phyloP scores from a whole-genome alignment of 2,113 vertebrate species.

The Ondatra zibethicus region DNA sequence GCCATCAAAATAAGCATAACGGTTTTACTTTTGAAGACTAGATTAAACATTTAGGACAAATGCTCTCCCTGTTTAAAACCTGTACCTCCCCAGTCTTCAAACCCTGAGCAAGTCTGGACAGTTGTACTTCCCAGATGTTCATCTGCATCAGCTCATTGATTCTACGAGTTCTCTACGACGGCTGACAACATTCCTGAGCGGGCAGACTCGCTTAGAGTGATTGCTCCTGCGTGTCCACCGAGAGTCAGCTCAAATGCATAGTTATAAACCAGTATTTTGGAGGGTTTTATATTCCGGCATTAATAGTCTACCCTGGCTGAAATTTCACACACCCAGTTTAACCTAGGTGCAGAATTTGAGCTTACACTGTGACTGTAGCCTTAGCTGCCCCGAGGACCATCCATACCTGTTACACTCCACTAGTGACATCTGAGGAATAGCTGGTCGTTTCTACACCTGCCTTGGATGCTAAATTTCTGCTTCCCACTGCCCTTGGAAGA shows the following conservation, averaged over 20 bases:
- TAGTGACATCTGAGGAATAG: not conserved
- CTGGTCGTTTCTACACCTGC: rapidly evolving
- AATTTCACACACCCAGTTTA: conserved; percentile 39
- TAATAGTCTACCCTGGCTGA: conserved; percentile 56
- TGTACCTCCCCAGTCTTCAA: conserved; percentile 42
- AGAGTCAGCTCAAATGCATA: conserved; percentile 50
- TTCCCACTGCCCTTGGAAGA: not conserved
- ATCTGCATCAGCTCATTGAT: conserved; percentile 51
- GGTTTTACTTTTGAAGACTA: conserved; percentile 50
- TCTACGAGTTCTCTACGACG: conserved; percentile 60
- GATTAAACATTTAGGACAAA: conserved; percentile 58
- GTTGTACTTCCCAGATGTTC: conserved; percentile 31
- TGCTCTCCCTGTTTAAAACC: conserved; percentile 50
- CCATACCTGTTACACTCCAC: not conserved
- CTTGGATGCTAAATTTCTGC: not conserved
- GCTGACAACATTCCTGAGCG: conserved; percentile 62
- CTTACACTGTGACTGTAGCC: conserved; percentile 27
- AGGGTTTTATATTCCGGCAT: conserved; percentile 21
- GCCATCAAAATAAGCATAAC: conserved; percentile 32
- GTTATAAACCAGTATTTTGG: not conserved
- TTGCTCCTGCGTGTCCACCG: conserved; percentile 25
- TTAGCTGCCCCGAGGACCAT: not conserved
- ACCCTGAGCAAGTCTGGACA: conserved; percentile 42
- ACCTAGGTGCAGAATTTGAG: conserved; percentile 51
- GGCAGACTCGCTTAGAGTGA: conserved; percentile 60